Evolutionary conservation across 2,113 vertebrate species (phyloP).

Genomic region (Scolopax mira): DNA sequence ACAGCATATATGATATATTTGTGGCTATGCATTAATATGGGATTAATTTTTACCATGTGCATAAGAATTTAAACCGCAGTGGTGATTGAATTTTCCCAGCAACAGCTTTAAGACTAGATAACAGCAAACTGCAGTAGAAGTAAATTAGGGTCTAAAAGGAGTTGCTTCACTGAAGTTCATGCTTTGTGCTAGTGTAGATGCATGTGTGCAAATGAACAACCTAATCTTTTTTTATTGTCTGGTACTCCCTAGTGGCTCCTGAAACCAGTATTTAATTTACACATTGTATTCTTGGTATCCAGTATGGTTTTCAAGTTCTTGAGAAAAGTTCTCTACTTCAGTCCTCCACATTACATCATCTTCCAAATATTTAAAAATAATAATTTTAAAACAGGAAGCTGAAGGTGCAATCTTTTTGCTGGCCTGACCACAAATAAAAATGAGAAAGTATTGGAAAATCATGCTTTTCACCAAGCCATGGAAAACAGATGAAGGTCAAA

Average conservation of each 20-base stretch:
- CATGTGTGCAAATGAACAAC: background rate
- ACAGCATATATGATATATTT: background rate
- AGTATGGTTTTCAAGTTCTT: slow-evolving; percentile 3
- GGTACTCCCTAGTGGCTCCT: background rate
- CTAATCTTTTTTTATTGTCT: background rate
- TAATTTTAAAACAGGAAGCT: slow-evolving; percentile 31
- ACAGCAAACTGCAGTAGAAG: background rate
- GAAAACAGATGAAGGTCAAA: slow-evolving; percentile 55
- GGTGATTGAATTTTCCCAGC: background rate
- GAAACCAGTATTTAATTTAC: background rate
- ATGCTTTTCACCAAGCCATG: slow-evolving; percentile 11
- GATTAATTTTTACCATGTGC: background rate
- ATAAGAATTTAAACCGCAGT: background rate
- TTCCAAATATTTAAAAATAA: slow-evolving; percentile 32
- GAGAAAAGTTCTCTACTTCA: background rate
- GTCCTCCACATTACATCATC: background rate
- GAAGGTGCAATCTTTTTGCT: slow-evolving; percentile 35
- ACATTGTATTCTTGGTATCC: background rate
- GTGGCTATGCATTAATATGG: background rate
- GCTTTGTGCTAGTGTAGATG: background rate
- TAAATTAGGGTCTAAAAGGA: background rate
- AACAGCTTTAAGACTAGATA: background rate
- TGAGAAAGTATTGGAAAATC: slow-evolving; percentile 40
- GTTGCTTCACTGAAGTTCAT: background rate
- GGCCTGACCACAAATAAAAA: slow-evolving; percentile 30